Base-by-base conservation (phyloP, 2,888 invertebrate species). In the Peribatodes rhomboidaria region DNA sequence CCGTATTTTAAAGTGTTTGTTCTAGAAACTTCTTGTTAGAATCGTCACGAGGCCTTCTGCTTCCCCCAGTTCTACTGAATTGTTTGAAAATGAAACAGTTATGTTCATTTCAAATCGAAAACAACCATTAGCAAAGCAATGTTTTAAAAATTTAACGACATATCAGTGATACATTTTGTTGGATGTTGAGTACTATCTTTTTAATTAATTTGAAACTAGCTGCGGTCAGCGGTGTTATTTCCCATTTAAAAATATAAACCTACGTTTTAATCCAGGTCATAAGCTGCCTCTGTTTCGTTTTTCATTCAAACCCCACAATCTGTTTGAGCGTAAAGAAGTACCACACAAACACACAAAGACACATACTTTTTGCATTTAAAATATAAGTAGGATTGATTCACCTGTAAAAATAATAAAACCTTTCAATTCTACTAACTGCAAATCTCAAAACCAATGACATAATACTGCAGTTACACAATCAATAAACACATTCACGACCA, bases 401-500 rank as follows among this genome's bases (percentile, higher is more conserved):
- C 11, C 13, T 14, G n/a, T 20, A 44, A 44, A 27, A 27, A 46
- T 22, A 7, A n/a, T 22, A 46, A 44, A 44, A 44, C 44, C 44
- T 46, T 22, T 27, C 22, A 46, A 27, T n/a, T 46, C 42, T 8
- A 16, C 41, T n/a, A 11, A 27, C 18, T 10, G 37, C 14, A 16
- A 11, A 20, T 33, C 20, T 20, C 1, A 18, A 16, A 33, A 13
- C 9, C n/a, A 54, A 41, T 61, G 61, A 61, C 50, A 62, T 52
- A 57, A 55, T 18, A 33, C 16, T n/a, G n/a, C n/a, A 18, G 27
- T 44, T 61, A 18, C 16, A 27, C 14, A 55, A 41, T 35, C 47
- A 49, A 46, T 61, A 41, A 55, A 44, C 49, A 53, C 31, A 50
- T 49, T 56, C 27, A 61, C 39, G 18, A 10, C 59, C 56, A 44